Evolutionary conservation across 2,113 vertebrate genomes (phyloP).

Genomic region (Aspidoscelis tigris): DNA sequence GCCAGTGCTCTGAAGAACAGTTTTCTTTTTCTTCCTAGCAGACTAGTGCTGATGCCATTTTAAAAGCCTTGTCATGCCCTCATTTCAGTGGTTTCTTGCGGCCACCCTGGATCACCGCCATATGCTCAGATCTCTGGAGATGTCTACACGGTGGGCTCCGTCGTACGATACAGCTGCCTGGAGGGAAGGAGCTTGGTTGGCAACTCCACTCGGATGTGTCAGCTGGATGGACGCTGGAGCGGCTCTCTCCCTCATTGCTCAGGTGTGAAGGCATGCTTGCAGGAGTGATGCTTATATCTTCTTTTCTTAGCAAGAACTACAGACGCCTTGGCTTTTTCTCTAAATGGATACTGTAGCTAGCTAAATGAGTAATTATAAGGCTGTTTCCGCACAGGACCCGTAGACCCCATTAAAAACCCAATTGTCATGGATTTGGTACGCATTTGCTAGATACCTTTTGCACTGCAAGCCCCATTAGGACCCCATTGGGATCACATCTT

Average conservation of each 20-base stretch:
- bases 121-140: slow-evolving; percentile 91
- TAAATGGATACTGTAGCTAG: too few relatives aligned
- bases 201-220: slow-evolving; percentile 92
- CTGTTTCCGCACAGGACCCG: too few relatives aligned
- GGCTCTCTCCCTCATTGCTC: slow-evolving; percentile 95
- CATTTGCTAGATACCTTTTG: too few relatives aligned
- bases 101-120: slow-evolving; percentile 90
- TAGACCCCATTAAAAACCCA: too few relatives aligned
- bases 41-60: fast-evolving
- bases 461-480: too few relatives aligned
- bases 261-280: slow-evolving; percentile 74
- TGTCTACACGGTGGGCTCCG: slow-evolving; percentile 86
- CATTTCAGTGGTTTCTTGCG: slow-evolving; percentile 90
- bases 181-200: slow-evolving; percentile 85
- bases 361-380: too few relatives aligned
- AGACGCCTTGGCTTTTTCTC: too few relatives aligned
- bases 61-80: background rate
- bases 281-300: background rate
- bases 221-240: slow-evolving; percentile 95
- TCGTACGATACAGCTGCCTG: slow-evolving; percentile 92
- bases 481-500: too few relatives aligned
- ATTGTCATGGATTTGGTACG: too few relatives aligned
- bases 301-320: background rate
- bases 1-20: background rate
- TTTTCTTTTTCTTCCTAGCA: background rate